Percentiles rank a stretch among this genome's conserved stretches.
phyloP scores from a whole-genome alignment of 1,140 invertebrate genomes.

The Drosophila arizonae region DNA sequence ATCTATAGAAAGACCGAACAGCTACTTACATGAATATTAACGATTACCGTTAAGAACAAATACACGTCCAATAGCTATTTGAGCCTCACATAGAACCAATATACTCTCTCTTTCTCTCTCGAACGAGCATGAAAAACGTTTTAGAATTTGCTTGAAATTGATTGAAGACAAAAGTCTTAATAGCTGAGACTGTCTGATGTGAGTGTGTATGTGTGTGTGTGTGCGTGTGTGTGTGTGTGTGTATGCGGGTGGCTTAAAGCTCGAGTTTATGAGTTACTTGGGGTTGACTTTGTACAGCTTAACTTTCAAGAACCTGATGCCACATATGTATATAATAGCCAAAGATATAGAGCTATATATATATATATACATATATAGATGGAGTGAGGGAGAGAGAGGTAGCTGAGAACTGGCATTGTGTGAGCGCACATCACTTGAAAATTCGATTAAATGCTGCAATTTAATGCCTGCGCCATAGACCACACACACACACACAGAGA shows the following conservation, averaged over 20 bases:
- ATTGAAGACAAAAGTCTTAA: not conserved
- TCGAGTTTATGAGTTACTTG: slow-evolving; percentile 53
- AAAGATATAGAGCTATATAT: not conserved
- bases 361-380: not conserved
- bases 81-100: no score
- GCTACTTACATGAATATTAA: no score
- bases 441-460: slow-evolving; percentile 80
- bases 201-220: not conserved
- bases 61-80: no score
- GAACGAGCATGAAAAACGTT: no score
- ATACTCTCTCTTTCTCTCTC: no score
- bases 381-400: not conserved
- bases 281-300: slow-evolving; percentile 38
- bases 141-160: slow-evolving; percentile 15
- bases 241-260: slow-evolving; percentile 42
- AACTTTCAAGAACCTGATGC: slow-evolving; percentile 26
- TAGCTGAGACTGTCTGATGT: not conserved
- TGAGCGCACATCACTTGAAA: slow-evolving; percentile 55
- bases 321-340: slow-evolving; percentile 2
- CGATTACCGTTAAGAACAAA: no score
- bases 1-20: no score
- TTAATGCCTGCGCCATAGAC: slow-evolving; percentile 52
- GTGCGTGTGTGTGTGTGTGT: not conserved
- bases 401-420: slow-evolving; percentile 17
- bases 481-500: slow-evolving; percentile 45